A percentile compares a stretch with the other conserved stretches of the same genome.
These are phyloP conservation scores for Lycaon pictus DNA, from an alignment of 2,113 vertebrate species.

Conservation along the genomic window DNA sequence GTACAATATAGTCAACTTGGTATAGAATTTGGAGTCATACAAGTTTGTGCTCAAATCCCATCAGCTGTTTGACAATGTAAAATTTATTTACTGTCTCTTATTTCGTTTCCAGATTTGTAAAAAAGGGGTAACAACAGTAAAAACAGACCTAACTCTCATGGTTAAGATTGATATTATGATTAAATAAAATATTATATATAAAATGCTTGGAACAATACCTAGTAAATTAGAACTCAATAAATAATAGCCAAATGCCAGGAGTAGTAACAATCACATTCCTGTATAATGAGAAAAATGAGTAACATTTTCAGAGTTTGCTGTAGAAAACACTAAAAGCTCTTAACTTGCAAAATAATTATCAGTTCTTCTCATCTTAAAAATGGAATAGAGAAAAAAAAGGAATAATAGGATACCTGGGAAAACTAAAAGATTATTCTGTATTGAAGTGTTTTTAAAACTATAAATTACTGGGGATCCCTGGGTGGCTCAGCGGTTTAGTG, in stretches of 20 bases:
- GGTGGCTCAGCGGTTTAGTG: too few relatives aligned
- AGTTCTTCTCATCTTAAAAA: constrained; percentile 51
- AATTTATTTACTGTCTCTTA: not conserved
- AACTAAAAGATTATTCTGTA: constrained; percentile 11
- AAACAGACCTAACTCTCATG: not conserved
- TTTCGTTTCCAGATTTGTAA: not conserved
- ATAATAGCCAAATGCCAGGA: not conserved
- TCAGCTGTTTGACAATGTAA: not conserved
- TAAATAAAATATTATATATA: not conserved
- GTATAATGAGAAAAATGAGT: not conserved
- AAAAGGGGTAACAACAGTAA: not conserved
- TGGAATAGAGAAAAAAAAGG: not conserved
- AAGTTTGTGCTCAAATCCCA: not conserved
- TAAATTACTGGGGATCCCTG: not conserved
- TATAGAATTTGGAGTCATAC: not conserved
- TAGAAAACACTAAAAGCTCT: constrained; percentile 41
- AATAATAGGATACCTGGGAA: not conserved
- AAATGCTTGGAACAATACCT: not conserved
- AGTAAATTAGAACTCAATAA: constrained; percentile 17
- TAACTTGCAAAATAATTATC: constrained; percentile 14
- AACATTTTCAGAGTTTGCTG: not conserved
- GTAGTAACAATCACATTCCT: not conserved
- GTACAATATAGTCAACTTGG: not conserved
- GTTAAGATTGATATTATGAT: not conserved
- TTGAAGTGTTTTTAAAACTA: constrained; percentile 2